Percentiles rank a stretch among this genome's conserved stretches.
phyloP scores from a whole-genome alignment of 2,888 invertebrate genomes.

The Ichneumoninae sp. region DNA sequence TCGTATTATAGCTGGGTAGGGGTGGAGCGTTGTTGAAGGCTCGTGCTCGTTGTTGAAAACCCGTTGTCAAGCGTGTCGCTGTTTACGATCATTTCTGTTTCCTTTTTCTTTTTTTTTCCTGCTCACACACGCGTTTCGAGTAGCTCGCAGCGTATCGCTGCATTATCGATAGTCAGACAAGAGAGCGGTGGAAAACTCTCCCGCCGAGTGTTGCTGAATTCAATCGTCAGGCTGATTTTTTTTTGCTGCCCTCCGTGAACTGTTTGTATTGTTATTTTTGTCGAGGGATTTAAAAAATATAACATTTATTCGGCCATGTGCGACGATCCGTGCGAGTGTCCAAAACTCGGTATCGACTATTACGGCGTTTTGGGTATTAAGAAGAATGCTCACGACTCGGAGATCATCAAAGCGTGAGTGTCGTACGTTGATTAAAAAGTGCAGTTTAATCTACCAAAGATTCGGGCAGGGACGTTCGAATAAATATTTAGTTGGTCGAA shows the following conservation, averaged over 20 bases:
- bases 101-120: slow-evolving; percentile 37
- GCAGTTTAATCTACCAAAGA: too few species aligned
- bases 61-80: slow-evolving; percentile 72
- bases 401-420: slow-evolving; percentile 90
- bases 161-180: slow-evolving; percentile 62
- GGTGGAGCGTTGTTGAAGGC: slow-evolving; percentile 75
- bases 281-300: background rate
- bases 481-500: too few species aligned
- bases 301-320: slow-evolving; percentile 32
- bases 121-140: background rate
- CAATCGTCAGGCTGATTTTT: slow-evolving; percentile 34
- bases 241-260: slow-evolving; percentile 6
- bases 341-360: slow-evolving; percentile 90
- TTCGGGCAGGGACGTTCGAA: too few species aligned
- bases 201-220: slow-evolving; percentile 31
- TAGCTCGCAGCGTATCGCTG: slow-evolving; percentile 12
- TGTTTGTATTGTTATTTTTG: background rate
- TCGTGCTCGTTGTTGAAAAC: slow-evolving; percentile 69
- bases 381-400: slow-evolving; percentile 87
- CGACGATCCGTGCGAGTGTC: slow-evolving; percentile 51
- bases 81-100: slow-evolving; percentile 69
- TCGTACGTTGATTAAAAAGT: background rate
- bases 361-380: slow-evolving; percentile 91
- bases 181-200: slow-evolving; percentile 43
- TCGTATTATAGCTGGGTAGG: slow-evolving; percentile 70